Base-by-base conservation (phyloP, 2,797 vertebrate species). In the Acanthopagrus latus region DNA sequence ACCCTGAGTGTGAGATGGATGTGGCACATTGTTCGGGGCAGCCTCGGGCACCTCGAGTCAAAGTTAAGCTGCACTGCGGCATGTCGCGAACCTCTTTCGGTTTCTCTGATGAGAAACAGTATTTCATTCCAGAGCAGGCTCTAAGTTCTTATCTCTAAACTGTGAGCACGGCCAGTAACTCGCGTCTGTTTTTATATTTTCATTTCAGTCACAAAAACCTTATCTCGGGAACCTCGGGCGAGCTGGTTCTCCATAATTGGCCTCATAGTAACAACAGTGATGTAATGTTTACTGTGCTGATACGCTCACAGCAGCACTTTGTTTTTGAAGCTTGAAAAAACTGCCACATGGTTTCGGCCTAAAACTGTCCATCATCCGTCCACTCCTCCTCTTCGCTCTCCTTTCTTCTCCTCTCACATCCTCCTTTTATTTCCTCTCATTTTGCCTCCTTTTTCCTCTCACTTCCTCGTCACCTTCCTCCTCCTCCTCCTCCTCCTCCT, bases 291-390 rank as follows among this genome's bases (percentile, higher is more conserved):
- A n/a, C 25, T 14, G 64, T 14, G 58, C 27, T 1, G 25, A 66
- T 41, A 14, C 1, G 67, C 52, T 74, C 52, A 44, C 33, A 51
- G 68, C 33, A 25, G 13, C 44, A 27, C 25, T 72, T 78, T 69
- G 25, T 74, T 59, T 46, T 46, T 18, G 2, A 25, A 52, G 64
- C 62, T 50, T 23, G 13, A 72, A 63, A 47, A 78, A 43, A 6
- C n/a, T 16, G 9, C 80, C 60, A 66, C 59, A 58, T 60, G 58
- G 23, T 52, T 20, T 17, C 64, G 64, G 56, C 79, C 75, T 71
- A 27, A 89, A 84, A 71, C 52, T 54, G 27, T 64, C 43, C 33
- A 23, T 25, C 25, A 25, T 46, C 62, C 5, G 29, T 29, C 29
- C 29, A 29, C 29, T 29, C 2, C 29, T 1, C 25, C 71, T 7